These are phyloP conservation scores for Pygocentrus nattereri DNA, from an alignment of 2,797 vertebrate species.

Conservation along the genomic window DNA sequence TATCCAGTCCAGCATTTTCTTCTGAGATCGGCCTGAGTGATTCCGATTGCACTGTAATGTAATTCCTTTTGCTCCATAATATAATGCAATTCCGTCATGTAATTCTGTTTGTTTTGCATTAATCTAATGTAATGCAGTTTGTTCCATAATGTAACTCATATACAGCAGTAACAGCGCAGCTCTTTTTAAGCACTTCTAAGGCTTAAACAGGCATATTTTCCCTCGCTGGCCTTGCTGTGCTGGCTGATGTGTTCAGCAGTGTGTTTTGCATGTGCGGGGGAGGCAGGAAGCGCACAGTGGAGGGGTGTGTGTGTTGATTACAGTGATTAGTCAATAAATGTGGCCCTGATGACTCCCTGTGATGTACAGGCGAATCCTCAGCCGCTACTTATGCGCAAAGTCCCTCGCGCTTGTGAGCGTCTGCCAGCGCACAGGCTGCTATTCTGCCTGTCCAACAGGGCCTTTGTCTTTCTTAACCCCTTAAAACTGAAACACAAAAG, in stretches of 20 bases:
- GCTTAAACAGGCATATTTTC: constrained; percentile 27
- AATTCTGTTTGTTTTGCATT: not conserved
- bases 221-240: not conserved
- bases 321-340: constrained; percentile 68
- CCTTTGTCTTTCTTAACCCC: constrained; percentile 27
- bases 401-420: constrained; percentile 47
- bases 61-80: not conserved
- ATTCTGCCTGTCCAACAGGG: constrained; percentile 46
- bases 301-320: constrained; percentile 56
- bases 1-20: too few species aligned
- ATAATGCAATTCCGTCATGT: too few species aligned
- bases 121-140: not conserved
- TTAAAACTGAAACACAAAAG: not conserved
- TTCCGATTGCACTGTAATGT: too few species aligned
- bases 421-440: constrained; percentile 16
- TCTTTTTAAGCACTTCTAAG: not conserved
- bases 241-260: constrained; percentile 20
- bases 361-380: constrained; percentile 57
- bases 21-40: too few species aligned
- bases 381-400: constrained; percentile 57
- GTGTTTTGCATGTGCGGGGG: constrained; percentile 51
- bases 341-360: constrained; percentile 57
- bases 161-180: not conserved
- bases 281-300: constrained; percentile 51
- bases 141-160: not conserved